A percentile compares a stretch with the other conserved stretches of the same genome.
Conservation (phyloP, 2,113 vertebrate species). For the Bostrychus sinensis region DNA sequence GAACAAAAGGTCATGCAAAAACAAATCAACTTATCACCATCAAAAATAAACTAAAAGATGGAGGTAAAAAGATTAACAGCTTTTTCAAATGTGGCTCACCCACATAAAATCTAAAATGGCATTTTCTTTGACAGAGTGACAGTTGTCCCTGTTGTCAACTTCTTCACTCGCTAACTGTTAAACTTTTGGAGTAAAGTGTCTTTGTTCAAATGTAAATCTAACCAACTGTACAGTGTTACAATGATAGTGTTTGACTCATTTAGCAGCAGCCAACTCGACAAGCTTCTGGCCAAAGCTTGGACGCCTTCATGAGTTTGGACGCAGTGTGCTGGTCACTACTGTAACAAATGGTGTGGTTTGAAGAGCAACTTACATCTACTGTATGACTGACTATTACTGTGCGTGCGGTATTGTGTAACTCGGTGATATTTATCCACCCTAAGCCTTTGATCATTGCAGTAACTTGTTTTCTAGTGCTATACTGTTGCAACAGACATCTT, state of each 20-base stretch:
- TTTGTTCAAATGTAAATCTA: conserved; percentile 61
- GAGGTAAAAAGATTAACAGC: conserved; percentile 20
- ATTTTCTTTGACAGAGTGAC: conserved; percentile 48
- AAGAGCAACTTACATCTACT: conserved; percentile 56
- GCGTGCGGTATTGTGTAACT: conserved; percentile 67
- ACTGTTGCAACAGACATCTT: conserved; percentile 58
- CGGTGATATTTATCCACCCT: conserved; percentile 62
- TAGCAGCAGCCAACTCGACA: conserved; percentile 43
- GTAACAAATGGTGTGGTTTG: conserved; percentile 35
- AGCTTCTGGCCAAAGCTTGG: conserved; percentile 48
- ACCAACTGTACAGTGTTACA: conserved; percentile 71
- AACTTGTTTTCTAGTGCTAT: conserved; percentile 62
- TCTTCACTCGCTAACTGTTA: conserved; percentile 59
- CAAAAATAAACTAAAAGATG: conserved; percentile 20
- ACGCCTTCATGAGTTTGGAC: conserved; percentile 29
- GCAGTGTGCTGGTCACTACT: conserved; percentile 77
- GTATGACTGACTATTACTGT: conserved; percentile 57
- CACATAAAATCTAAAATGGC: conserved; percentile 27
- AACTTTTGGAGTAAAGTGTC: conserved; percentile 53
- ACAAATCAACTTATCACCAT: conserved; percentile 10
- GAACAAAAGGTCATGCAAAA: not conserved
- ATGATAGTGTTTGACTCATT: conserved; percentile 55
- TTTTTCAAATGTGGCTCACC: conserved; percentile 10
- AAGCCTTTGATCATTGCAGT: conserved; percentile 66
- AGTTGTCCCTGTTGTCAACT: conserved; percentile 41